These are phyloP conservation scores for Strigamia transsilvanica DNA, from an alignment of 2,888 invertebrate species.

Conservation along the genomic window DNA sequence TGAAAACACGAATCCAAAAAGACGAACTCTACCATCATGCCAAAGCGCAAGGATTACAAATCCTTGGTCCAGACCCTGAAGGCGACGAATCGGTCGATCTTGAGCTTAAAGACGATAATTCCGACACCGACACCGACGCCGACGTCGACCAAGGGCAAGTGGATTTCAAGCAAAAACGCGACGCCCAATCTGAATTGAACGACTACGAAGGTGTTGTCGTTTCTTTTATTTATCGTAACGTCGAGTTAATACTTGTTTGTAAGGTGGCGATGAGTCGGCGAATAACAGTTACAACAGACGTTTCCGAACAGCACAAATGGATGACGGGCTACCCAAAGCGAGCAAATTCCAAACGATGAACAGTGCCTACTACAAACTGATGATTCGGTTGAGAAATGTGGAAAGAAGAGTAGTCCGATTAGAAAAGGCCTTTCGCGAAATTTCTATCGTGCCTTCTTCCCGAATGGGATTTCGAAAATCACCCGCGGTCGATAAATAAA, in stretches of 20 bases:
- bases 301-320: neutral
- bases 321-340: neutral
- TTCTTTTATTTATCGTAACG: neutral
- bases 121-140: too few relatives aligned
- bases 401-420: too few relatives aligned
- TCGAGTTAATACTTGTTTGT: neutral
- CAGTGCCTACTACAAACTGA: neutral
- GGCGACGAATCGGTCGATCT: neutral
- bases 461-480: too few relatives aligned
- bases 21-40: conserved; percentile 25
- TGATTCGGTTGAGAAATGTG: too few relatives aligned
- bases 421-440: too few relatives aligned
- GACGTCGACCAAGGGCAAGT: neutral
- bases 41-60: neutral
- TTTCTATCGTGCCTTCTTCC: too few relatives aligned
- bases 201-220: neutral
- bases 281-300: neutral
- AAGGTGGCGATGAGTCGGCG: neutral
- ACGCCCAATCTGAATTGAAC: neutral
- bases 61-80: conserved; percentile 42
- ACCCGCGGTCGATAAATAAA: too few relatives aligned
- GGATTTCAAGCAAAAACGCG: neutral
- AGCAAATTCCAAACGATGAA: neutral
- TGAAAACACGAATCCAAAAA: conserved; percentile 6
- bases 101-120: neutral